Percentiles rank a stretch among this genome's conserved stretches.
phyloP scores from a whole-genome alignment of 2,888 invertebrate species.

The Ornithoptera alexandrae region DNA sequence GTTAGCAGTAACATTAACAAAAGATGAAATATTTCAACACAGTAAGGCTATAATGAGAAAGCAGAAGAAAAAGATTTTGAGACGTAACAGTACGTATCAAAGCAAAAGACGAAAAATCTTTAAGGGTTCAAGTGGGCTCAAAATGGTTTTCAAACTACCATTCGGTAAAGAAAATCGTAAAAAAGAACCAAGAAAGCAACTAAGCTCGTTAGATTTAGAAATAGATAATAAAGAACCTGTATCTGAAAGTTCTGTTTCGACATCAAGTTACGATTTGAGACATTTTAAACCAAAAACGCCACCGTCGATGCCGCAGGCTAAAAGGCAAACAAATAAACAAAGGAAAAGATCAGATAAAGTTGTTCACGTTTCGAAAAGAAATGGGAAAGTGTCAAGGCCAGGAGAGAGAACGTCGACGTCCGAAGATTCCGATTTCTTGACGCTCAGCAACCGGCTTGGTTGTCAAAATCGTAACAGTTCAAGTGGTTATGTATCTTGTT shows the following conservation, averaged over 20 bases:
- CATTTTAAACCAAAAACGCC: conserved; percentile 80
- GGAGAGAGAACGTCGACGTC: conserved; percentile 82
- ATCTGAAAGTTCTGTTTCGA: conserved; percentile 82
- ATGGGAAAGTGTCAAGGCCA: conserved; percentile 71
- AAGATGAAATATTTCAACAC: conserved; percentile 93
- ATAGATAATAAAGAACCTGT: conserved; percentile 53
- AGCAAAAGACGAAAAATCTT: conserved; percentile 81
- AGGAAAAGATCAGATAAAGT: conserved; percentile 67
- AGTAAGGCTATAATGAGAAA: conserved; percentile 94
- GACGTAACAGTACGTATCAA: conserved; percentile 78
- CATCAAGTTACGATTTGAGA: conserved; percentile 81
- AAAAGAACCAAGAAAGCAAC: conserved; percentile 53
- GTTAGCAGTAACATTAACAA: conserved; percentile 92
- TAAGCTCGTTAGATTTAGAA: conserved; percentile 50
- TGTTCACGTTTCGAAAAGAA: conserved; percentile 65
- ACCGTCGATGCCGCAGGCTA: conserved; percentile 62
- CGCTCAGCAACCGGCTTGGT: conserved; percentile 79
- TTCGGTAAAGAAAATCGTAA: conserved; percentile 70
- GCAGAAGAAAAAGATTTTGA: conserved; percentile 85
- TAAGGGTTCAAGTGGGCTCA: conserved; percentile 80
- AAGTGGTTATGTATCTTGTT: conserved; percentile 90
- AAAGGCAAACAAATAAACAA: conserved; percentile 64
- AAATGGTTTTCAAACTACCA: conserved; percentile 83
- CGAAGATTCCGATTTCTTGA: conserved; percentile 81
- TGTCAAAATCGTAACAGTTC: conserved; percentile 83